Evolutionary conservation across 2,113 vertebrate species (phyloP).

Genomic region (Misgurnus mizolepis): DNA sequence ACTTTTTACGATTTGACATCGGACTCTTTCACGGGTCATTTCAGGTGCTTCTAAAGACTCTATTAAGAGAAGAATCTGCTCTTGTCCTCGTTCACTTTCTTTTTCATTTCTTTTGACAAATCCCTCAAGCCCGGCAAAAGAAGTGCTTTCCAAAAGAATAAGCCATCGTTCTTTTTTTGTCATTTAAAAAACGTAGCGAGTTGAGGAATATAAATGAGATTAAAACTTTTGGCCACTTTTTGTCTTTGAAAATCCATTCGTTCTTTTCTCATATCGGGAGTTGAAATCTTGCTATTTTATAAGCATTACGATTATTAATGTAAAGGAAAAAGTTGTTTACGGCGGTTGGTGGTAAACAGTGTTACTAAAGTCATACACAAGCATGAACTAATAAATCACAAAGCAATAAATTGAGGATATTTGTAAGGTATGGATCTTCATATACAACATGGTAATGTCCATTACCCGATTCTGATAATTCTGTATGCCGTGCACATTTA

Average conservation of each 20-base stretch:
- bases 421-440: too few species aligned
- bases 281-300: background rate
- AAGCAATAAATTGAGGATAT: too few species aligned
- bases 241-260: background rate
- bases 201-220: constrained; percentile 17
- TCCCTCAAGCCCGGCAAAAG: constrained; percentile 18
- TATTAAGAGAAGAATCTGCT: constrained; percentile 44
- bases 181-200: background rate
- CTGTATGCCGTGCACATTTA: too few species aligned
- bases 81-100: constrained; percentile 5
- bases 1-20: constrained; percentile 47
- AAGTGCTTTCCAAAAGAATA: constrained; percentile 7
- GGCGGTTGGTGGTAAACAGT: too few species aligned
- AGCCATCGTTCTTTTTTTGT: background rate
- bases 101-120: constrained; percentile 50
- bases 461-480: too few species aligned
- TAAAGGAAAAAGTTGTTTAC: too few species aligned
- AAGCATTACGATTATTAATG: background rate
- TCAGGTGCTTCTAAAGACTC: constrained; percentile 35
- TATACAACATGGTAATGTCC: too few species aligned
- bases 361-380: too few species aligned
- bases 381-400: too few species aligned
- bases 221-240: background rate
- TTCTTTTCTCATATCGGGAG: background rate
- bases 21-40: constrained; percentile 52